Conservation (phyloP, 2,797 vertebrate genomes). For the Chaetophractus vellerosus region DNA sequence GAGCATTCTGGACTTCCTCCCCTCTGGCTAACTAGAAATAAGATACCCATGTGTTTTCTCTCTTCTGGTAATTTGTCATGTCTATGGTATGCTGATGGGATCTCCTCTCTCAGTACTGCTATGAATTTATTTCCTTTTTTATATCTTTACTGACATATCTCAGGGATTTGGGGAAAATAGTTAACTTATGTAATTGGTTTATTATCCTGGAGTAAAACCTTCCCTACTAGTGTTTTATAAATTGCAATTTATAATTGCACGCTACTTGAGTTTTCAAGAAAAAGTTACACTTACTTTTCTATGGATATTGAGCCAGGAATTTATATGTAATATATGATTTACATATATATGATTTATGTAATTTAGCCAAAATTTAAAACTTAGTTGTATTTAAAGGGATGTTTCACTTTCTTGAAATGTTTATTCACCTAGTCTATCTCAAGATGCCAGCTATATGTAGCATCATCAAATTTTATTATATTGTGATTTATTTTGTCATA, state of each 20-base stretch:
- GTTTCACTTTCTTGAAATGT: slow-evolving; percentile 1
- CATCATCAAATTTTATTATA: background rate
- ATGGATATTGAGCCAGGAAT: slow-evolving; percentile 33
- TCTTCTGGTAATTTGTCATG: background rate
- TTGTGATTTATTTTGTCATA: slow-evolving; percentile 10
- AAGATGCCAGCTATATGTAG: background rate
- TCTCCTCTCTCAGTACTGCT: background rate
- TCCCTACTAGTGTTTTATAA: background rate
- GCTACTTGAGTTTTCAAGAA: slow-evolving; percentile 25
- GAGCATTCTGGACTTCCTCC: background rate
- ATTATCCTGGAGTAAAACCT: slow-evolving; percentile 7
- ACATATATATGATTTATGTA: background rate
- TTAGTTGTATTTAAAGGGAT: background rate
- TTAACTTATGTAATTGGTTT: background rate
- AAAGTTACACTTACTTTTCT: background rate
- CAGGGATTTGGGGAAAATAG: slow-evolving; percentile 35
- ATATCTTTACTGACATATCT: slow-evolving; percentile 36
- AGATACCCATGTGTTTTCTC: background rate
- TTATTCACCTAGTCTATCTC: background rate
- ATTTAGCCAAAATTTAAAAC: slow-evolving; percentile 20
- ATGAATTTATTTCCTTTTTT: background rate
- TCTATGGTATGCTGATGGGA: slow-evolving; percentile 16
- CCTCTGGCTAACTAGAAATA: background rate
- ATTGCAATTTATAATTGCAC: background rate
- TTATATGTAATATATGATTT: too few relatives aligned